Base-by-base conservation (phyloP, 1,140 invertebrate species). In the Cydia amplana region DNA sequence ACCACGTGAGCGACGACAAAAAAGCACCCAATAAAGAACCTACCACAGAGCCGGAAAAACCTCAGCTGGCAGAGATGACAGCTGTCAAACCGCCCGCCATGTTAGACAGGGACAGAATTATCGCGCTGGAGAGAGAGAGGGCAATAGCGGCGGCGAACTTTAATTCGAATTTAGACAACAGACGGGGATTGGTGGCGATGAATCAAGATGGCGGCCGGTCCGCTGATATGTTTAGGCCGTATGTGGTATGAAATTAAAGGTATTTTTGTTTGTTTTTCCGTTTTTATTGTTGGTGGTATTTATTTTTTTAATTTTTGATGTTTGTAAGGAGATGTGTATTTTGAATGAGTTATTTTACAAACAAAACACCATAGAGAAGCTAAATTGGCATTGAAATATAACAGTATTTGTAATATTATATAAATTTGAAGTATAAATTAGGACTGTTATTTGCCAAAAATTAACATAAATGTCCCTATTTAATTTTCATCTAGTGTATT, bases 161-260 rank as follows among this genome's bases (percentile, higher is more conserved):
- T 80, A 93, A 92, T 85, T 91, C 91, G 18, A 91, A 93, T 89
- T 87, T 91, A 84, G 89, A 93, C 87, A 91, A 90, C 79, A 88
- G 93, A 80, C 88, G 92, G 74, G 91, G 91, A 65, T 80, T 92
- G 83, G 88, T 90, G 23, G 87, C 89, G 18, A 86, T 93, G 83
- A 87, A 87, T 72, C 92, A 93, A 92, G 93, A 93, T 88, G 89
- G 89, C 80, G 86, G 84, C 0, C 81, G 88, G 72, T 86, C 85
- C 20, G 87, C 91, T 73, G 92, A 93, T 74, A 93, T 93, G 93
- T 93, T 93, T 81, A 93, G 92, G 84, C 92, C 93, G 36, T 93
- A 93, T 75, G 93, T 93, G 46, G 92, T 93, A 90, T 93, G 92
- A 93, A 86, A 93, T 63, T 90, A 86, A 83, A 76, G 6, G 55